These are phyloP conservation scores for Netelia inedita DNA, from an alignment of 2,888 invertebrate species.

Conservation along the genomic window DNA sequence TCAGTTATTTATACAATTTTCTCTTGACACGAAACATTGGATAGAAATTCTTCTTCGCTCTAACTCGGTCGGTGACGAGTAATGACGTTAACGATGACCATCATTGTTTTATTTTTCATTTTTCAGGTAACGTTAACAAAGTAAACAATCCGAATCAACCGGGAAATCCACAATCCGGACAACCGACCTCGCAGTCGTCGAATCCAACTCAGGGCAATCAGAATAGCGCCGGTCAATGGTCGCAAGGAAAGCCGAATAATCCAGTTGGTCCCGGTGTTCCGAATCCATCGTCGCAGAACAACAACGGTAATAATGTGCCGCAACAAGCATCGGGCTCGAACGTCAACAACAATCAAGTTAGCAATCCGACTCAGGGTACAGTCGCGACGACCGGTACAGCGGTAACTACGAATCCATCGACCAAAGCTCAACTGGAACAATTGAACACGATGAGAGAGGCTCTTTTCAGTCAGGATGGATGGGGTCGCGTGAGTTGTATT, in stretches of 20 bases:
- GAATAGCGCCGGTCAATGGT: slow-evolving; percentile 81
- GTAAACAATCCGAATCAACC: slow-evolving; percentile 85
- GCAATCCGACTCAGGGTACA: slow-evolving; percentile 75
- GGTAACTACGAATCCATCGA: slow-evolving; percentile 88
- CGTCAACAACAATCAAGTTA: slow-evolving; percentile 80
- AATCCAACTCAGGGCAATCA: slow-evolving; percentile 82
- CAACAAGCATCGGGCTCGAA: slow-evolving; percentile 80
- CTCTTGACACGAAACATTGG: no score
- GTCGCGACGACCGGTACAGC: slow-evolving; percentile 77
- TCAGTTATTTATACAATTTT: no score
- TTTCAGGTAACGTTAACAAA: slow-evolving; percentile 82
- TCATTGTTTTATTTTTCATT: slow-evolving; percentile 8
- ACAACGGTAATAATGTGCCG: slow-evolving; percentile 78
- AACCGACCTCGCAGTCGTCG: slow-evolving; percentile 85
- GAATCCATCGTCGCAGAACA: slow-evolving; percentile 81
- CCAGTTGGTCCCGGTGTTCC: slow-evolving; percentile 79
- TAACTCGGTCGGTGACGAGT: no score
- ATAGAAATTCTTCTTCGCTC: no score
- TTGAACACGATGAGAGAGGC: slow-evolving; percentile 96
- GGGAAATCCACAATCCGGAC: slow-evolving; percentile 85
- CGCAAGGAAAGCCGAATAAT: slow-evolving; percentile 82
- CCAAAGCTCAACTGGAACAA: slow-evolving; percentile 94
- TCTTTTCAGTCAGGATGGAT: slow-evolving; percentile 96
- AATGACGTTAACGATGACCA: background rate
- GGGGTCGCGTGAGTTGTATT: slow-evolving; percentile 93